These are phyloP conservation scores for Trinectes maculatus DNA, from an alignment of 2,113 vertebrate genomes.

Conservation along the genomic window DNA sequence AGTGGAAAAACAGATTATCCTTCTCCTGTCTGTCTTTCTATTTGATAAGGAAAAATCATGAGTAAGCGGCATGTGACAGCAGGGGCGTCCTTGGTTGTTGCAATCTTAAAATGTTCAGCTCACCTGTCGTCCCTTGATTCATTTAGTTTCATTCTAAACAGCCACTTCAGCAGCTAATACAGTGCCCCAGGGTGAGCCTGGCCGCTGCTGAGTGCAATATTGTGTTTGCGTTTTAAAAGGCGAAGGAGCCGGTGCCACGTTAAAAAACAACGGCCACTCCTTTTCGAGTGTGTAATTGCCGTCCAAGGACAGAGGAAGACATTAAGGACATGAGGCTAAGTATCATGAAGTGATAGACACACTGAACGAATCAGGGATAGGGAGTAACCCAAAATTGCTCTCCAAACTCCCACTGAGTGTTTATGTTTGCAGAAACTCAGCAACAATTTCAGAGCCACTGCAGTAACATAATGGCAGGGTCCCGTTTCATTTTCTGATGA, in stretches of 20 bases:
- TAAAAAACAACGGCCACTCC: constrained; percentile 50
- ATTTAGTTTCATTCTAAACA: constrained; percentile 65
- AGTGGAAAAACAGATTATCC: constrained; percentile 13
- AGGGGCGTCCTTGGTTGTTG: constrained; percentile 54
- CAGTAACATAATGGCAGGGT: constrained; percentile 63
- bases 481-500: constrained; percentile 62
- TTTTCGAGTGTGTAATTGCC: constrained; percentile 49
- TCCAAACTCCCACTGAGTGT: constrained; percentile 57
- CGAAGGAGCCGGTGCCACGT: constrained; percentile 20
- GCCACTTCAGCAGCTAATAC: constrained; percentile 71
- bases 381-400: constrained; percentile 24
- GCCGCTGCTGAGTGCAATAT: constrained; percentile 52
- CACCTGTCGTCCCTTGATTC: constrained; percentile 61
- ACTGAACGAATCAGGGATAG: constrained; percentile 14
- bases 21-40: constrained; percentile 6
- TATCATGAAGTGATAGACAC: constrained; percentile 28
- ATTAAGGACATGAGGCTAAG: constrained; percentile 29
- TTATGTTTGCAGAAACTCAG: constrained; percentile 58
- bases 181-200: constrained; percentile 50
- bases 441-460: constrained; percentile 73
- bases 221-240: constrained; percentile 62
- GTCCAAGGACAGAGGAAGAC: constrained; percentile 19
- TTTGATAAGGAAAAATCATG: constrained; percentile 2
- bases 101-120: constrained; percentile 55
- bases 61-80: neutral